Conservation (phyloP, 30 jellyfish, hydroid and myxozoan genomes). For the Turritopsis dohrnii region DNA sequence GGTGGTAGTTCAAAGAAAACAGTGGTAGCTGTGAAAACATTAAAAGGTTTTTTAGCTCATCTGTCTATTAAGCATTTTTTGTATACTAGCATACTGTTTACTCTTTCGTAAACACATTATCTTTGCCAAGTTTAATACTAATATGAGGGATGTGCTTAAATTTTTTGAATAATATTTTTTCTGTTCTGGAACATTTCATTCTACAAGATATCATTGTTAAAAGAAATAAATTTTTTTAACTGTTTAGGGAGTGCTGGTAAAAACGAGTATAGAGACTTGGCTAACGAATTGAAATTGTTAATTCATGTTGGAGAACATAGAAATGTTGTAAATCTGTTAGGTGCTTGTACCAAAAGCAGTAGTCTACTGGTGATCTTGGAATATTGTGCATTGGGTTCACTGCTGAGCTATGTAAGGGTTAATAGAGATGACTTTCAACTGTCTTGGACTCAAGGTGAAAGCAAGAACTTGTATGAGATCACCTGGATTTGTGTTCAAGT, state of each 20-base stretch:
- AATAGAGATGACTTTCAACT: constrained; percentile 37
- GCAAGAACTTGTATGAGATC: constrained; percentile 45
- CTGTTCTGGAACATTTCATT: no score
- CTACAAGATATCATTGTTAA: no score
- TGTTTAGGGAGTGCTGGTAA: background rate
- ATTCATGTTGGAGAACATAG: background rate
- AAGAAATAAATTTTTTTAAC: no score
- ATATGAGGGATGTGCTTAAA: background rate
- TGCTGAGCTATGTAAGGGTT: background rate
- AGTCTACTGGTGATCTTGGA: background rate
- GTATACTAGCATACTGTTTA: no score
- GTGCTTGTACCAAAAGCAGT: background rate
- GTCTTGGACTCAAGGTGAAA: constrained; percentile 54
- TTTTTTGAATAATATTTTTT: no score
- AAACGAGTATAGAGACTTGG: background rate
- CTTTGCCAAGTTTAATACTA: background rate
- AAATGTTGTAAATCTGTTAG: background rate
- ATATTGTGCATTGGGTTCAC: background rate
- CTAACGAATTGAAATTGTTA: background rate
- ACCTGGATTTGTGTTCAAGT: constrained; percentile 77
- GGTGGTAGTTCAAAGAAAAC: background rate
- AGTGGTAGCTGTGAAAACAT: background rate
- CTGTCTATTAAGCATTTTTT: no score
- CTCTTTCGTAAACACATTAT: background rate
- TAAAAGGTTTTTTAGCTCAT: background rate